A percentile compares a stretch with the other conserved stretches of the same genome.
Conservation (phyloP, 2,888 invertebrate species). For the Parapristionchus giblindavisi region DNA sequence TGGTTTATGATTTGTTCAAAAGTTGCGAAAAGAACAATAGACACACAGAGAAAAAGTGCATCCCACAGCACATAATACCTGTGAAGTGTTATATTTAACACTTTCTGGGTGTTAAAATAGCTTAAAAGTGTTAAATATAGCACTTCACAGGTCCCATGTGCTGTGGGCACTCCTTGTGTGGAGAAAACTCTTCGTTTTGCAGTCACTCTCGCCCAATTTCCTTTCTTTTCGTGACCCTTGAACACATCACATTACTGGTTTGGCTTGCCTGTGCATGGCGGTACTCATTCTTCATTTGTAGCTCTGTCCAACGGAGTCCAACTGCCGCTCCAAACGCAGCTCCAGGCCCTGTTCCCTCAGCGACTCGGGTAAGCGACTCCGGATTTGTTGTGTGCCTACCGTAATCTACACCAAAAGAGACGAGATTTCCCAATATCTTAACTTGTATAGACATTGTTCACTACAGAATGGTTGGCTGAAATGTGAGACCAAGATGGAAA, state of each 20-base stretch:
- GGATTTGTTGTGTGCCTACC: conserved; percentile 37
- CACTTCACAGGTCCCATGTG: too few species aligned
- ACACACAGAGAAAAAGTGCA: too few species aligned
- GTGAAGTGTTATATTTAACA: too few species aligned
- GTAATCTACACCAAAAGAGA: conserved; percentile 23
- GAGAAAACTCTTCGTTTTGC: too few species aligned
- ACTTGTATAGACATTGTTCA: background rate
- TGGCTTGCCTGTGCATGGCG: background rate
- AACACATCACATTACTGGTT: background rate
- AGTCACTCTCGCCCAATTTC: too few species aligned
- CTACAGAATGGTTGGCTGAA: conserved; percentile 34
- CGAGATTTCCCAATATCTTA: conserved; percentile 11
- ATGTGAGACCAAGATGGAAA: background rate
- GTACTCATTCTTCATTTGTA: conserved; percentile 44
- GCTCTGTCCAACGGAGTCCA: conserved; percentile 57
- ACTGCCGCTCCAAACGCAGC: conserved; percentile 60
- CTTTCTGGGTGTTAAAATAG: too few species aligned
- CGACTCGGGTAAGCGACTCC: conserved; percentile 40
- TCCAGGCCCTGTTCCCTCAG: conserved; percentile 59
- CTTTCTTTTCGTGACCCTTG: background rate
- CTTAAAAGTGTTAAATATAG: too few species aligned
- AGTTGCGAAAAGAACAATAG: too few species aligned
- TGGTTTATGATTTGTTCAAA: too few species aligned
- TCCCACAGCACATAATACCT: too few species aligned
- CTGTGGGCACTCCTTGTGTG: too few species aligned